phyloP scores from a whole-genome alignment of 2,888 invertebrate species.

The Tineola bisselliella region DNA sequence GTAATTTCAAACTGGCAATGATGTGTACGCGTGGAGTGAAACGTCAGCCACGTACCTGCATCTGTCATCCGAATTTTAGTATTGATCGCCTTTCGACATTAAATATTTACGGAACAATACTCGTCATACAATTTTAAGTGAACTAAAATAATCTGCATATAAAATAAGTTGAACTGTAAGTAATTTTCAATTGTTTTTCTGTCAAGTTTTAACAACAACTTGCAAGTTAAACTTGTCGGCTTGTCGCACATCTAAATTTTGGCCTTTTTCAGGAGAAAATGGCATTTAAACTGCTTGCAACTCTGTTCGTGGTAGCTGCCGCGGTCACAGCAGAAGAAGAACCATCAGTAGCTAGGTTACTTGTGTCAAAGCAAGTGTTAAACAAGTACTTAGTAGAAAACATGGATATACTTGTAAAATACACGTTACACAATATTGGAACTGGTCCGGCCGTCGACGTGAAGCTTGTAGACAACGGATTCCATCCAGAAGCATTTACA shows the following conservation, averaged over 20 bases:
- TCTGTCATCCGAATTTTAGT: not conserved
- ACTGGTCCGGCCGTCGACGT: slow-evolving; percentile 90
- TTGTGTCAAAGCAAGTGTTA: slow-evolving; percentile 93
- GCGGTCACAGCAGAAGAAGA: slow-evolving; percentile 71
- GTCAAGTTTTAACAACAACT: not conserved
- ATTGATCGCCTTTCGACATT: slow-evolving; percentile 17
- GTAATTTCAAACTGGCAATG: no score
- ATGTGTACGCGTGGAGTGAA: slow-evolving; percentile 62
- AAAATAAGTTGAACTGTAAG: not conserved
- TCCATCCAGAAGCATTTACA: slow-evolving; percentile 91
- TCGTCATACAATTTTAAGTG: slow-evolving; percentile 12
- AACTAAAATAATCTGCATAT: not conserved
- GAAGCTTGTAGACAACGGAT: slow-evolving; percentile 87
- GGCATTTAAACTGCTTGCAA: slow-evolving; percentile 51
- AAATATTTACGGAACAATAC: slow-evolving; percentile 15
- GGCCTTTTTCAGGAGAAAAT: slow-evolving; percentile 26
- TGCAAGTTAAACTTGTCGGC: not conserved
- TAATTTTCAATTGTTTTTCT: not conserved
- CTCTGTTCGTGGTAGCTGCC: slow-evolving; percentile 50
- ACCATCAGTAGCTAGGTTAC: slow-evolving; percentile 79
- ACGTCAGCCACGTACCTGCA: slow-evolving; percentile 61
- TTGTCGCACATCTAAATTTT: not conserved
- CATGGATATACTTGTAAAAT: slow-evolving; percentile 95
- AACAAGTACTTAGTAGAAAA: slow-evolving; percentile 97
- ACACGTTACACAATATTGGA: slow-evolving; percentile 94